Percentiles rank a stretch among this genome's conserved stretches.
Conservation (phyloP, 2,113 vertebrate genomes). For the Tichodroma muraria region DNA sequence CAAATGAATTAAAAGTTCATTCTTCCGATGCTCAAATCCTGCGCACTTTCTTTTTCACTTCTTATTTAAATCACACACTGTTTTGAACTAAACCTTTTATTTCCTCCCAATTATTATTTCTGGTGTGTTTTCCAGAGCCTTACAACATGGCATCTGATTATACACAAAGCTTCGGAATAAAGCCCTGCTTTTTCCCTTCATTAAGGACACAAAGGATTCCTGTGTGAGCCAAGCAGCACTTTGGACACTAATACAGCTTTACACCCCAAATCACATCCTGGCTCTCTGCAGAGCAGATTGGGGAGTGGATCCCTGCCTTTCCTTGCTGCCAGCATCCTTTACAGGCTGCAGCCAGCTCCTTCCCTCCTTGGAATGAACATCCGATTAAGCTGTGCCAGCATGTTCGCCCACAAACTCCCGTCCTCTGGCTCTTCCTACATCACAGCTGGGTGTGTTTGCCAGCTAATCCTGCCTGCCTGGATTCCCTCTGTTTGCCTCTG, state of each 20-base stretch:
- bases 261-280: conserved; percentile 67
- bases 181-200: conserved; percentile 75
- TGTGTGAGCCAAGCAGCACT: conserved; percentile 72
- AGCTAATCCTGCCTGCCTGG: background rate
- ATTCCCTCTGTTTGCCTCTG: background rate
- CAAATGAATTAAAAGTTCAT: conserved; percentile 76
- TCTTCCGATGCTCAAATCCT: conserved; percentile 68
- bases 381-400: conserved; percentile 42
- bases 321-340: conserved; percentile 65
- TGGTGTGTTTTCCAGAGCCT: conserved; percentile 78
- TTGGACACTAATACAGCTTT: conserved; percentile 74
- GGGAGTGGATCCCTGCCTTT: conserved; percentile 64
- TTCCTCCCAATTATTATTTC: conserved; percentile 79
- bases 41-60: conserved; percentile 70
- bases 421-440: conserved; percentile 55
- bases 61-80: conserved; percentile 75
- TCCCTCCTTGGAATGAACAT: conserved; percentile 66
- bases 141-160: conserved; percentile 77
- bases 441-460: background rate
- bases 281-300: conserved; percentile 66
- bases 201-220: conserved; percentile 77
- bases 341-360: conserved; percentile 65
- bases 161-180: conserved; percentile 74
- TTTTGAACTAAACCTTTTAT: conserved; percentile 77
- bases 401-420: conserved; percentile 34